phyloP scores from a whole-genome alignment of 2,113 vertebrate genomes.

The Corydoras sp. region DNA sequence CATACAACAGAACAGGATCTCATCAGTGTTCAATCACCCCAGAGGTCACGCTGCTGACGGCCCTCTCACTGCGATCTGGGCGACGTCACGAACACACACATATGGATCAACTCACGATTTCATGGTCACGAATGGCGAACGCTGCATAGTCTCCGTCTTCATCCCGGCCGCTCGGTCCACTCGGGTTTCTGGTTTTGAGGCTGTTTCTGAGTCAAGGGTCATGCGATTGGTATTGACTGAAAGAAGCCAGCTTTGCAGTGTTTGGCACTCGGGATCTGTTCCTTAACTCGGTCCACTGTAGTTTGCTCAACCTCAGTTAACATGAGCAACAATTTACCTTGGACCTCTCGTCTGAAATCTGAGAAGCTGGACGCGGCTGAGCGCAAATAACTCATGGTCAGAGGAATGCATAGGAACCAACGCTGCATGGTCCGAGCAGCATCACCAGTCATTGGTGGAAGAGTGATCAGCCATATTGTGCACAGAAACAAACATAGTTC shows the following conservation, averaged over 20 bases:
- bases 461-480: too few species aligned
- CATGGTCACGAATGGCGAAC: neutral
- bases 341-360: slow-evolving; percentile 58
- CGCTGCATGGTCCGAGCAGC: too few species aligned
- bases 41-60: too few species aligned
- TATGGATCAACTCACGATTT: too few species aligned
- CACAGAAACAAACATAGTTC: too few species aligned
- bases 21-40: too few species aligned
- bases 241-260: neutral
- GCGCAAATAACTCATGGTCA: slow-evolving; percentile 63
- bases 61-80: too few species aligned
- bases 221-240: slow-evolving; percentile 10
- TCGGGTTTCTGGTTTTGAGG: slow-evolving; percentile 1
- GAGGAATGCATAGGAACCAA: slow-evolving; percentile 5
- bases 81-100: too few species aligned
- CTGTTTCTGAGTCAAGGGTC: slow-evolving; percentile 13
- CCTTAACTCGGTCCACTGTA: slow-evolving; percentile 52
- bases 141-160: neutral
- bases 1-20: neutral
- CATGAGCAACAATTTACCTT: slow-evolving; percentile 59
- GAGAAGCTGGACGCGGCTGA: slow-evolving; percentile 46
- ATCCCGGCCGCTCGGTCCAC: neutral
- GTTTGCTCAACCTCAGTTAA: slow-evolving; percentile 60
- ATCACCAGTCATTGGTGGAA: too few species aligned
- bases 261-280: slow-evolving; percentile 10